Evolutionary conservation across 1,140 invertebrate species (phyloP), one percentile per base, ranked within the genome.

Genomic region (Araneus ventricosus): DNA sequence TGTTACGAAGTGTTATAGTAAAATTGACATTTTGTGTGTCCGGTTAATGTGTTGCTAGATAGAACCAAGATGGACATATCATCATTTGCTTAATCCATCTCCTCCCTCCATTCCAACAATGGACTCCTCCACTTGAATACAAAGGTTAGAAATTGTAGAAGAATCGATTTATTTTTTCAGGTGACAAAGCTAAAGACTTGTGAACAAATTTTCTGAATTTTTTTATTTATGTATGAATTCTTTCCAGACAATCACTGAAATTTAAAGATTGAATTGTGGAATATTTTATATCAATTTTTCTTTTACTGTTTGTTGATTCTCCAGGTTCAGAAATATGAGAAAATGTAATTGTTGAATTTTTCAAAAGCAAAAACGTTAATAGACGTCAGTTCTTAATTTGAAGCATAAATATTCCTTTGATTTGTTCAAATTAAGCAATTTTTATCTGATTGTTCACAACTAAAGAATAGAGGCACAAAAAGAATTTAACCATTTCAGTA

Each of bases 11-110:
- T 87, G 4, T 37, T 63, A 39, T 61, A 61, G 30, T 34, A 61
- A 45, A 87, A 39, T 17, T 84, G 80, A 57, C 34, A 61, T 91
- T 63, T 67, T 75, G 61, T 86, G 45, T 92, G 90, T 86, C 80
- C 63, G 37, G 80, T 61, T 41, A 63, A 27, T 24, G 14, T 45
- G 45, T 91, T 39, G 17, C 39, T 92, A 67, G 84, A 39, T 63
- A 92, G 30, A 92, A 92, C 90, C 90, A 92, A 92, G 90, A 92
- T 92, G 90, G 82, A 92, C 90, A 92, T 92, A 92, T 92, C 90
- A 91, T 84, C 79, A 61, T 70, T 52, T 86, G 59, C 67, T 79
- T 59, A 45, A 17, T 79, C 88, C 88, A 37, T 6, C 2, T 37
- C 34, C 37, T 37, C 39, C 67, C 22, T 4, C 39, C 39, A 30